Conservation (phyloP, 2,797 vertebrate genomes). For the Chrysolophus pictus region DNA sequence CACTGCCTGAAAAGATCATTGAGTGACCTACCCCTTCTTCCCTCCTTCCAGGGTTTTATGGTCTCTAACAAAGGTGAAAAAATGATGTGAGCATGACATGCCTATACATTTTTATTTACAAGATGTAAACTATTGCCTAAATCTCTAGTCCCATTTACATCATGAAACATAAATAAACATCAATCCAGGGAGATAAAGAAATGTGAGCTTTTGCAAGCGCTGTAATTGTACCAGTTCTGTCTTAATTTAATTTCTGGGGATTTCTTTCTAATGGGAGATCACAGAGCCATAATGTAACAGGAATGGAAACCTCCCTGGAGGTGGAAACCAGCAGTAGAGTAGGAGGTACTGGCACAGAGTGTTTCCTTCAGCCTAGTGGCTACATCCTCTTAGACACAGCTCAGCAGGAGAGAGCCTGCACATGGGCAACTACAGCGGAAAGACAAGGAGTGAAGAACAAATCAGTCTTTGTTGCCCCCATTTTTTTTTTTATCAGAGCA, state of each 20-base stretch:
- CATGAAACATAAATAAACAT: neutral
- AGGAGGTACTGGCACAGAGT: neutral
- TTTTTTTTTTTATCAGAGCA: neutral
- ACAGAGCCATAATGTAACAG: rapidly evolving
- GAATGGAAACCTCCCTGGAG: neutral
- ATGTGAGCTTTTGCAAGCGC: neutral
- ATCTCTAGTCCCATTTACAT: neutral
- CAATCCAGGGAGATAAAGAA: neutral
- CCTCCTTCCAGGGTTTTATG: neutral
- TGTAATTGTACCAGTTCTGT: neutral
- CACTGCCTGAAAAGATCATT: neutral
- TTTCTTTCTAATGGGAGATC: neutral
- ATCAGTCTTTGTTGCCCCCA: neutral
- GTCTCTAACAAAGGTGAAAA: neutral
- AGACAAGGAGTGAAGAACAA: neutral
- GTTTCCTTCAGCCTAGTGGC: neutral
- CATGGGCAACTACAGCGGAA: neutral
- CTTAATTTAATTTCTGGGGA: neutral
- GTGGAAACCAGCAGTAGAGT: neutral
- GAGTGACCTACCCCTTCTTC: neutral
- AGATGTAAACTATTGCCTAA: neutral
- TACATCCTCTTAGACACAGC: neutral
- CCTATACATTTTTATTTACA: neutral
- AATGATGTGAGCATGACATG: rapidly evolving
- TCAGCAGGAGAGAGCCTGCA: neutral